Evolutionary conservation across 2,888 invertebrate species (phyloP).

Genomic region (Xestia c-nigrum): DNA sequence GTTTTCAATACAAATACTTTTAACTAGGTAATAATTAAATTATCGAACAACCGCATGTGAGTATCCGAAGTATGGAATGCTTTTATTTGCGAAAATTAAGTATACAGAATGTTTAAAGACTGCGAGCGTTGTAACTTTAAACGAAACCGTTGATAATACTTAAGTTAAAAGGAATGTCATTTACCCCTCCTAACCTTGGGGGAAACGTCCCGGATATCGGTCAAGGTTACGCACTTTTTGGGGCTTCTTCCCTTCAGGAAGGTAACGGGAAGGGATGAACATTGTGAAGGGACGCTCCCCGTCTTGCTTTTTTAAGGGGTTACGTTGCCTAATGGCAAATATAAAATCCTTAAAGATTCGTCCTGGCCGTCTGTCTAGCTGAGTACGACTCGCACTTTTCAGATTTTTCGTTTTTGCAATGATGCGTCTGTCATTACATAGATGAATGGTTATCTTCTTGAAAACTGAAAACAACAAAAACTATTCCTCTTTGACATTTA

Average conservation of each 20-base stretch:
- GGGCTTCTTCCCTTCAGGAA: background rate
- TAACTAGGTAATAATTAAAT: background rate
- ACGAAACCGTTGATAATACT: background rate
- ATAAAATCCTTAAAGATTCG: too few species aligned
- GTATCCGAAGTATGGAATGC: background rate
- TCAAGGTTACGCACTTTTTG: constrained; percentile 33
- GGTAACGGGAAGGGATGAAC: background rate
- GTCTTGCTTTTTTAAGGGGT: too few species aligned
- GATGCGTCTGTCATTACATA: background rate
- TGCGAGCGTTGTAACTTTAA: background rate
- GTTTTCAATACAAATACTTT: background rate
- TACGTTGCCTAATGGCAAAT: too few species aligned
- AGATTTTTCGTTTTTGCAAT: background rate
- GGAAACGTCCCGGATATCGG: constrained; percentile 7
- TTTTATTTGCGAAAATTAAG: background rate
- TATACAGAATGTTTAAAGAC: background rate
- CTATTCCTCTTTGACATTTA: background rate
- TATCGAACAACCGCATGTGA: background rate
- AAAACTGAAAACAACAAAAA: background rate
- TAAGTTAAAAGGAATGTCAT: background rate
- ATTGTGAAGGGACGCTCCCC: background rate
- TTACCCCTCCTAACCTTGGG: background rate
- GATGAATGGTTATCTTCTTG: background rate
- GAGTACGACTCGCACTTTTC: too few species aligned
- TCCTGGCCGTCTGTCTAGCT: too few species aligned